A percentile compares a stretch with the other conserved stretches of the same genome.
Conservation (phyloP, 2,797 vertebrate species). For the Coreius guichenoti region DNA sequence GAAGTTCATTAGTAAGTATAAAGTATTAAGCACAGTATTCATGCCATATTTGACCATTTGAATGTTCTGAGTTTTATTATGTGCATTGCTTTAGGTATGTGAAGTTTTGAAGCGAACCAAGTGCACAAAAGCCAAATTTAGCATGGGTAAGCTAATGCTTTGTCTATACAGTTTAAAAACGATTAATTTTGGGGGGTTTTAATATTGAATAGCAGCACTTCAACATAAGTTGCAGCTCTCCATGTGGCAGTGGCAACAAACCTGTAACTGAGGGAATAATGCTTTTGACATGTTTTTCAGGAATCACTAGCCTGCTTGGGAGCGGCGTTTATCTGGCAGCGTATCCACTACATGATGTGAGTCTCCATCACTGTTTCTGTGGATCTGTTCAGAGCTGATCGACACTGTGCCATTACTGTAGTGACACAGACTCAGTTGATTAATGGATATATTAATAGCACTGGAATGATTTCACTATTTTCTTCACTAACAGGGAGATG, state of each 20-base stretch:
- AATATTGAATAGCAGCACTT: not conserved
- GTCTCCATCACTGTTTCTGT: conserved; percentile 62
- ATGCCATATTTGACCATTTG: not conserved
- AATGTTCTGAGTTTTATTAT: conserved; percentile 2
- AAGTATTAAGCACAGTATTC: not conserved
- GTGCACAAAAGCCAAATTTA: conserved; percentile 93
- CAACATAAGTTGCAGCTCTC: not conserved
- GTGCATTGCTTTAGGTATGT: conserved; percentile 82
- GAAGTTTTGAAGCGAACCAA: conserved; percentile 96
- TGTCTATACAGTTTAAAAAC: not conserved
- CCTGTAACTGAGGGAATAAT: not conserved
- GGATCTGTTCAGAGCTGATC: not conserved
- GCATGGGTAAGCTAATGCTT: conserved; percentile 86
- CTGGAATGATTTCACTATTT: not conserved
- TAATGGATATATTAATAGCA: not conserved
- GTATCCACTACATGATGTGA: conserved; percentile 95
- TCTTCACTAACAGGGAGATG: conserved; percentile 82
- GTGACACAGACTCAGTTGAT: not conserved
- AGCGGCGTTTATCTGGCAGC: conserved; percentile 92
- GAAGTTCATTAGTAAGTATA: conserved; percentile 94
- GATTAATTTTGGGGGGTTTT: not conserved
- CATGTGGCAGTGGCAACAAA: not conserved
- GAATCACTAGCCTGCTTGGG: conserved; percentile 93
- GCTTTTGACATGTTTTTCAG: conserved; percentile 69
- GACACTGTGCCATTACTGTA: not conserved